These are phyloP conservation scores for Pelosia muscerda DNA, from an alignment of 2,888 invertebrate species.

Conservation along the genomic window DNA sequence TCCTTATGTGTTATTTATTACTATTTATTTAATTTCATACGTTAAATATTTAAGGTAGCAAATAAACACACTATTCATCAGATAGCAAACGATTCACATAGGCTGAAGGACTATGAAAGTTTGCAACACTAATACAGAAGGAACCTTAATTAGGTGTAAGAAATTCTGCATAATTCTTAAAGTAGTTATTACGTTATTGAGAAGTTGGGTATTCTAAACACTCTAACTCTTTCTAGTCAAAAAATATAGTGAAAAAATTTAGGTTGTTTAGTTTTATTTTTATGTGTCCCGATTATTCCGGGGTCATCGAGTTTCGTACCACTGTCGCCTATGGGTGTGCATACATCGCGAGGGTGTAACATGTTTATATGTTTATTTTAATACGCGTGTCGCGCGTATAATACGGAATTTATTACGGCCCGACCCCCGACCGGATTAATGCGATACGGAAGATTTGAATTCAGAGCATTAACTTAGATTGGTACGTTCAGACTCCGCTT, in stretches of 20 bases:
- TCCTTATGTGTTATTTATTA: no score
- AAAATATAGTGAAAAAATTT: neutral
- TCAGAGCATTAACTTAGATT: slow-evolving; percentile 85
- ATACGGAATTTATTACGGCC: slow-evolving; percentile 86
- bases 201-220: no score
- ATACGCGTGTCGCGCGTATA: slow-evolving; percentile 87
- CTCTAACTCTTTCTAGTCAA: no score
- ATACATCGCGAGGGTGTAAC: slow-evolving; percentile 76
- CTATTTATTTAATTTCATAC: neutral
- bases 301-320: slow-evolving; percentile 14
- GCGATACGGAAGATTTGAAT: slow-evolving; percentile 87
- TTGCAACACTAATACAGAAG: neutral
- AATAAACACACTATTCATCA: neutral
- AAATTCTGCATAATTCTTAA: no score
- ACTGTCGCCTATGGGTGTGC: slow-evolving; percentile 60
- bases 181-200: no score
- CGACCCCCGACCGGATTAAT: slow-evolving; percentile 84
- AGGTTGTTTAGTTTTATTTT: neutral
- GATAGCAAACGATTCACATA: no score
- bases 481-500: slow-evolving; percentile 66
- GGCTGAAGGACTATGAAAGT: neutral
- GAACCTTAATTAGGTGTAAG: no score
- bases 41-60: neutral
- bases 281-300: neutral
- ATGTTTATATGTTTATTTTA: slow-evolving; percentile 87